These are phyloP conservation scores for Zelostemma sp. DNA, from an alignment of 1,140 invertebrate genomes.

Conservation along the genomic window DNA sequence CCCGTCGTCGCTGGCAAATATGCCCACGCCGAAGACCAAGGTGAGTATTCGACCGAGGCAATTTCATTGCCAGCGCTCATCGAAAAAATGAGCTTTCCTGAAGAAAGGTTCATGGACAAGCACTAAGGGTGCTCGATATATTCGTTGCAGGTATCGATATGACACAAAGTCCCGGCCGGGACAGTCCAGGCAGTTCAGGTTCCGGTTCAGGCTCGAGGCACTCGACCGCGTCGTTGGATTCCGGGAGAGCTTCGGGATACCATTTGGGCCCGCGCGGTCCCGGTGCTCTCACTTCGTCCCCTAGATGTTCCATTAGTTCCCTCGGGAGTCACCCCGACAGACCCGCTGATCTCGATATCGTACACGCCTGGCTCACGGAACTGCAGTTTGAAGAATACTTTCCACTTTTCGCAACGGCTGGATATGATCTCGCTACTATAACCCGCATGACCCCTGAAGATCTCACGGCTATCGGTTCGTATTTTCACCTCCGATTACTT, in stretches of 20 bases:
- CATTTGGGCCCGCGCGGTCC: slow-evolving; percentile 71
- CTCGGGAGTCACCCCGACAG: slow-evolving; percentile 76
- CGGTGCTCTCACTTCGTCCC: slow-evolving; percentile 68
- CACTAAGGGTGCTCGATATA: no score
- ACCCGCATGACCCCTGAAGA: slow-evolving; percentile 98
- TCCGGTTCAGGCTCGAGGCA: slow-evolving; percentile 89
- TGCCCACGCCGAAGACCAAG: slow-evolving; percentile 74
- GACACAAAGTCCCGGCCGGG: slow-evolving; percentile 87
- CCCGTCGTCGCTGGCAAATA: slow-evolving; percentile 65
- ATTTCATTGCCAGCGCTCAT: neutral
- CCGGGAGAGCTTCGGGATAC: slow-evolving; percentile 86
- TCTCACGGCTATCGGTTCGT: slow-evolving; percentile 79
- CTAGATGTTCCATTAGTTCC: slow-evolving; percentile 81
- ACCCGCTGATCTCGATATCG: slow-evolving; percentile 84
- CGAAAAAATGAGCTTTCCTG: no score
- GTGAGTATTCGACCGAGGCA: slow-evolving; percentile 50
- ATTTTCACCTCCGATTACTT: neutral
- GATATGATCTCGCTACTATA: slow-evolving; percentile 98
- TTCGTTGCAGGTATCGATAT: slow-evolving; percentile 74
- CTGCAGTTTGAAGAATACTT: slow-evolving; percentile 97
- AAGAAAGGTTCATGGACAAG: no score
- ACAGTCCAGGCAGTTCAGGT: slow-evolving; percentile 90
- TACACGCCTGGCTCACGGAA: slow-evolving; percentile 94
- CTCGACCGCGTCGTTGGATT: slow-evolving; percentile 93
- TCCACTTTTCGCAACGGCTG: slow-evolving; percentile 91